These are phyloP conservation scores for Trichechus manatus DNA, from an alignment of 2,113 vertebrate species.

Conservation along the genomic window DNA sequence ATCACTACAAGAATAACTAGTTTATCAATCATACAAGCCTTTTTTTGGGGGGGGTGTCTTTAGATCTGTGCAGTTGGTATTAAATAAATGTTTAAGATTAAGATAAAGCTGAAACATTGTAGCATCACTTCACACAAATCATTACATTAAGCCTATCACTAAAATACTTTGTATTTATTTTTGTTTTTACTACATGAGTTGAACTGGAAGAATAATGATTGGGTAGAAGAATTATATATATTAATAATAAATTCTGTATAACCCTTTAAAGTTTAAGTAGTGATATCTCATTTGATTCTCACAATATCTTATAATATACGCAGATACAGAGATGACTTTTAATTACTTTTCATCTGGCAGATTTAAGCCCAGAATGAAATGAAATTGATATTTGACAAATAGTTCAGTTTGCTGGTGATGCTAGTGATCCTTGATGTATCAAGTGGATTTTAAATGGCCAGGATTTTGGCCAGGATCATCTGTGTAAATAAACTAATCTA, in stretches of 20 bases:
- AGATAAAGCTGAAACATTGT: background rate
- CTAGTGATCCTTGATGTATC: background rate
- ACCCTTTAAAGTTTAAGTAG: background rate
- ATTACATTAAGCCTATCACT: slow-evolving; percentile 1
- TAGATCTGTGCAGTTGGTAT: background rate
- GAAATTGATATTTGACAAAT: slow-evolving; percentile 18
- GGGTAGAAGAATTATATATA: slow-evolving; percentile 1
- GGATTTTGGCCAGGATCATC: background rate
- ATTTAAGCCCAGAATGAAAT: slow-evolving; percentile 42
- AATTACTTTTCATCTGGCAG: background rate
- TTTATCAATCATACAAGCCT: background rate
- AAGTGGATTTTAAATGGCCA: background rate
- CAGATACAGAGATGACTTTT: background rate
- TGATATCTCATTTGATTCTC: background rate
- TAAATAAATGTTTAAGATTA: slow-evolving; percentile 58
- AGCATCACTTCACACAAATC: background rate
- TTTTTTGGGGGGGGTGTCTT: background rate
- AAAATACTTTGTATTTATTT: slow-evolving; percentile 57
- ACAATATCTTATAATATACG: background rate
- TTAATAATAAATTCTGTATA: background rate
- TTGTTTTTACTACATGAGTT: slow-evolving; percentile 11
- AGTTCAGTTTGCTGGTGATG: background rate
- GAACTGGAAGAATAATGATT: slow-evolving; percentile 30
- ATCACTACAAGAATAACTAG: background rate
- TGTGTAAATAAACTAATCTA: background rate